phyloP scores from a whole-genome alignment of 2,797 vertebrate genomes.

The Scomberomorus guttatus region DNA sequence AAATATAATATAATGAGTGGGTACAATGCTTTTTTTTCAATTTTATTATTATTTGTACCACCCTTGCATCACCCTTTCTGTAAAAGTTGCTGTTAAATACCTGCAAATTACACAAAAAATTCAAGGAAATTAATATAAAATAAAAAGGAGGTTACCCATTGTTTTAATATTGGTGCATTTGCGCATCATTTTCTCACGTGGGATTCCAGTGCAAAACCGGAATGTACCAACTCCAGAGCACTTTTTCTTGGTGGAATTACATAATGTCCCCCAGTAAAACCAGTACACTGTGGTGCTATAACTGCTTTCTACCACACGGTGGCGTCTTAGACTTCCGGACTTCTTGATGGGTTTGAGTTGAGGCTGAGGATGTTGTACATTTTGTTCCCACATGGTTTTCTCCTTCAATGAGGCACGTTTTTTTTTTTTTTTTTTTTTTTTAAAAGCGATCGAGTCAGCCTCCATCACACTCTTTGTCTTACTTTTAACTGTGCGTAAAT shows the following conservation, averaged over 20 bases:
- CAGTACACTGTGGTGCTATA: background rate
- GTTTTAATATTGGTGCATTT: background rate
- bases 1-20: no score
- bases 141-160: no score
- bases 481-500: background rate
- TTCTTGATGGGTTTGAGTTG: background rate
- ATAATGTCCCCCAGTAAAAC: constrained; percentile 49
- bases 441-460: background rate
- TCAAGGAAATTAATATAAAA: no score
- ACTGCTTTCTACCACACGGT: constrained; percentile 29
- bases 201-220: constrained; percentile 15
- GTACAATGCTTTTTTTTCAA: no score
- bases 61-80: no score
- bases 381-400: constrained; percentile 4
- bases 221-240: background rate
- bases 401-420: background rate
- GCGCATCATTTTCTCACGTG: background rate
- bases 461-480: background rate
- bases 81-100: no score
- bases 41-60: no score
- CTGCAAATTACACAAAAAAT: no score
- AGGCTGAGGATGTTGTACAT: constrained; percentile 3
- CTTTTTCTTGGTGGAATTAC: constrained; percentile 41
- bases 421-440: no score
- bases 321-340: constrained; percentile 31